phyloP scores from a whole-genome alignment of 2,888 invertebrate genomes.

The Drosophila bunnanda region DNA sequence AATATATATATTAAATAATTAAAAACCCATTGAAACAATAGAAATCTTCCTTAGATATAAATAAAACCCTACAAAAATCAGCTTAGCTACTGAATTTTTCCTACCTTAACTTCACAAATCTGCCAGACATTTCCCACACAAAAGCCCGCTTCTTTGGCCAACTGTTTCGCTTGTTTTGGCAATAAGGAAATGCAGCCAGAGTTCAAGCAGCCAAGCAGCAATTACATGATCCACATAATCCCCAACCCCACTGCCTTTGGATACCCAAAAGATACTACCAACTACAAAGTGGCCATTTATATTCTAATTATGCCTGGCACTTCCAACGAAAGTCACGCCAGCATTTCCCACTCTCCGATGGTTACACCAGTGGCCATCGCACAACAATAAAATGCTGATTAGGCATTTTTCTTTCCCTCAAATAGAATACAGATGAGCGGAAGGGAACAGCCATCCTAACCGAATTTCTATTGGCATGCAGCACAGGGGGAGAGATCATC shows the following conservation, averaged over 20 bases:
- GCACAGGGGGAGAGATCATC: slow-evolving; percentile 22
- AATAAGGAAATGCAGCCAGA: slow-evolving; percentile 42
- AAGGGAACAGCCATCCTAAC: slow-evolving; percentile 28
- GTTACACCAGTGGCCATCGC: slow-evolving; percentile 49
- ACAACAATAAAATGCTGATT: slow-evolving; percentile 65
- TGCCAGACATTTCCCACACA: slow-evolving; percentile 16
- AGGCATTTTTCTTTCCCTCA: slow-evolving; percentile 56
- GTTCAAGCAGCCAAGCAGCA: slow-evolving; percentile 13
- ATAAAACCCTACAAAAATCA: not conserved
- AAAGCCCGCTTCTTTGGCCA: slow-evolving; percentile 8
- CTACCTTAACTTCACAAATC: not conserved
- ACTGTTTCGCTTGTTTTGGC: slow-evolving; percentile 36
- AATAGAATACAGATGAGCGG: slow-evolving; percentile 27
- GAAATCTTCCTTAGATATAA: not conserved
- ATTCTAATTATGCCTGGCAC: slow-evolving; percentile 70
- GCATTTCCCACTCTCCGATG: slow-evolving; percentile 52
- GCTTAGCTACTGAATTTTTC: slow-evolving; percentile 1
- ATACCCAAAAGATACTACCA: slow-evolving; percentile 30
- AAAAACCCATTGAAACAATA: not conserved
- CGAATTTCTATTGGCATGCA: slow-evolving; percentile 51
- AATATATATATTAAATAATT: not conserved
- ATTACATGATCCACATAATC: slow-evolving; percentile 52
- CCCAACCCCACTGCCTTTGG: slow-evolving; percentile 10
- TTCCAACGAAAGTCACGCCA: slow-evolving; percentile 65
- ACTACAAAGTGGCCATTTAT: slow-evolving; percentile 70